Evolutionary conservation across 30 jellyfish, hydroid and myxozoan genomes (phyloP), one percentile per base, ranked within the genome.

Genomic region (Sanderia malayensis): DNA sequence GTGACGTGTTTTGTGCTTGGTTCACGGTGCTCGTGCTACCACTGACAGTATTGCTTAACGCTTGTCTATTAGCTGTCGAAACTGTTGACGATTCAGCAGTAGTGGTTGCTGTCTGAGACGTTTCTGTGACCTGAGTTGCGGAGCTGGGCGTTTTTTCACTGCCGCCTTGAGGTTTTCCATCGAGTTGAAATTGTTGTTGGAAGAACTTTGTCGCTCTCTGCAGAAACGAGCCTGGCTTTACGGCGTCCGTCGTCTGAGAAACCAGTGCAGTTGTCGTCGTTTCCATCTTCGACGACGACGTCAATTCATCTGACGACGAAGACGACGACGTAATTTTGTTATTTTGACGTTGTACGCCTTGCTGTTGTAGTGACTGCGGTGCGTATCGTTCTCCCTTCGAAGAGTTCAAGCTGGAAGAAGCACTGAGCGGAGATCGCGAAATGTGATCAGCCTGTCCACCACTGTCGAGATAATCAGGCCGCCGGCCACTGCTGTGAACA

Each of bases 191-290:
- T 61, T 90, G 98, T 44, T 90, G 94, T 57, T 90, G 98, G 23
- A 90, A 67, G 23, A 90, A 90, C 37, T 73, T 87, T 37, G 92
- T 91, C 8, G 98, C 98, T 63, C 98, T 91, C 59, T 77, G 95
- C 28, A 90, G 59, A 26, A 90, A 60, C 25, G 98, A 90, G 0
- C 81, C 73, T 25, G 53, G 82, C 29, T 61, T 76, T 18, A 22
- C 45, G 11, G 61, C 88, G 18, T 24, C 8, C 31, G 44, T 80
- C 0, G 88, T 11, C 18, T 46, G 32, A 49, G 75, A n/a, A 37
- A 71, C 26, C 3, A 62, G 47, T 24, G 46, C 33, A 46, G 25
- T 24, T 2, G 64, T 4, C 25, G 25, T 49, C 24, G 64, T 49
- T 24, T 49, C 64, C n/a, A n/a, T n/a, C 8, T 49, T 24, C 25